Evolutionary conservation across 2,888 invertebrate species (phyloP).

Genomic region (Meta bourneti): DNA sequence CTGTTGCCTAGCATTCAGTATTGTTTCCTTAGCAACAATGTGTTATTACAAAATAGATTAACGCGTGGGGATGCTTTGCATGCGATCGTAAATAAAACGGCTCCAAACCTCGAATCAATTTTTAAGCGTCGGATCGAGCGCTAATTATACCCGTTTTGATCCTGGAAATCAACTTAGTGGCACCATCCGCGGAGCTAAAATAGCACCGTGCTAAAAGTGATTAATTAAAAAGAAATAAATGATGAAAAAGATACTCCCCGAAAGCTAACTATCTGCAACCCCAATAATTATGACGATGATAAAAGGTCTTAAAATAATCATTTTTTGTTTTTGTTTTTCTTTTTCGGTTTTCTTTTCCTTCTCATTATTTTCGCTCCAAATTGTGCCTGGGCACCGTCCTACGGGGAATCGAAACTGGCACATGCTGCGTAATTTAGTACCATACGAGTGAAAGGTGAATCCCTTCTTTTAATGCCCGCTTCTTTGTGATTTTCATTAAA

Average conservation of each 20-base stretch:
- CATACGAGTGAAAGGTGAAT: conserved; percentile 46
- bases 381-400: conserved; percentile 4
- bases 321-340: conserved; percentile 36
- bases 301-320: conserved; percentile 66
- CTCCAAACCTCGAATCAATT: conserved; percentile 42
- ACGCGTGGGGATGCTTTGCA: conserved; percentile 33
- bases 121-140: conserved; percentile 29
- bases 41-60: conserved; percentile 62
- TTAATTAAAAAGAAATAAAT: conserved; percentile 74
- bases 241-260: conserved; percentile 63
- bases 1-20: conserved; percentile 48
- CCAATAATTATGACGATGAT: conserved; percentile 71
- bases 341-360: conserved; percentile 33
- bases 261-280: conserved; percentile 69
- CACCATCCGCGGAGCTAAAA: conserved; percentile 42
- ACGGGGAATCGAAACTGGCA: conserved; percentile 37
- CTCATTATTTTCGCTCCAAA: conserved; percentile 48
- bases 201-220: conserved; percentile 60
- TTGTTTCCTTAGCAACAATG: conserved; percentile 52
- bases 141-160: conserved; percentile 44
- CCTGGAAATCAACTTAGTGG: conserved; percentile 36
- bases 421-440: conserved; percentile 49
- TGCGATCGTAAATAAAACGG: conserved; percentile 50
- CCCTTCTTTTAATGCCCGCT: conserved; percentile 27
- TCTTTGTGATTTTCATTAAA: conserved; percentile 67